Conservation (phyloP, 2,888 invertebrate species). For the Pharmacophagus antenor region DNA sequence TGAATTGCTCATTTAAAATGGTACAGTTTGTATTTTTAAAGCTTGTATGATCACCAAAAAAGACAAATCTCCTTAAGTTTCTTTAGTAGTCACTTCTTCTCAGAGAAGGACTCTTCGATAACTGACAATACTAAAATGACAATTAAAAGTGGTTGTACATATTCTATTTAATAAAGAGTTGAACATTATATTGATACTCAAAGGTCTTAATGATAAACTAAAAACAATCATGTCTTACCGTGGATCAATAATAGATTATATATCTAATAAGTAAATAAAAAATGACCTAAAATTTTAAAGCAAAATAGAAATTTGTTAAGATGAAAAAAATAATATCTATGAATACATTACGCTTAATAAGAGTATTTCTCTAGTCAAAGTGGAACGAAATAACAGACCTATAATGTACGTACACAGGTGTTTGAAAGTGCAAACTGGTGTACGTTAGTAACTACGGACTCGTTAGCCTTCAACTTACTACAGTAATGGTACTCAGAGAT, state of each 20-base stretch:
- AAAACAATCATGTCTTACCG: background rate
- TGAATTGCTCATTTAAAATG: no score
- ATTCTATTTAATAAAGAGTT: no score
- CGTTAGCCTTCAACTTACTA: conserved; percentile 27
- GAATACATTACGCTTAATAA: no score
- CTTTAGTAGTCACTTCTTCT: no score
- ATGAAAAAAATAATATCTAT: conserved; percentile 1
- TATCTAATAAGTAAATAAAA: background rate
- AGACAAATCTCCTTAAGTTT: no score
- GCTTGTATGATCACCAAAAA: no score
- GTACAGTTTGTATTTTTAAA: no score
- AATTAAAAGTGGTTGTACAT: no score
- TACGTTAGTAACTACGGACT: conserved; percentile 29
- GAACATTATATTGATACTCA: no score
- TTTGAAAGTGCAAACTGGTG: conserved; percentile 32
- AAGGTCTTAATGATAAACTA: background rate
- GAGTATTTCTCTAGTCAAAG: conserved; percentile 27
- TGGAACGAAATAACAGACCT: conserved; percentile 31
- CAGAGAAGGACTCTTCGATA: no score
- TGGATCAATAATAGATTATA: no score
- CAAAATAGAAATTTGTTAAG: background rate
- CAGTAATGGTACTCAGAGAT: conserved; percentile 26
- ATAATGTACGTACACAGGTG: conserved; percentile 34
- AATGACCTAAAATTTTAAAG: background rate
- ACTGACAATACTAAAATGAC: no score